Evolutionary conservation across 2,888 invertebrate genomes (phyloP).

Genomic region (Cantharis nigra): DNA sequence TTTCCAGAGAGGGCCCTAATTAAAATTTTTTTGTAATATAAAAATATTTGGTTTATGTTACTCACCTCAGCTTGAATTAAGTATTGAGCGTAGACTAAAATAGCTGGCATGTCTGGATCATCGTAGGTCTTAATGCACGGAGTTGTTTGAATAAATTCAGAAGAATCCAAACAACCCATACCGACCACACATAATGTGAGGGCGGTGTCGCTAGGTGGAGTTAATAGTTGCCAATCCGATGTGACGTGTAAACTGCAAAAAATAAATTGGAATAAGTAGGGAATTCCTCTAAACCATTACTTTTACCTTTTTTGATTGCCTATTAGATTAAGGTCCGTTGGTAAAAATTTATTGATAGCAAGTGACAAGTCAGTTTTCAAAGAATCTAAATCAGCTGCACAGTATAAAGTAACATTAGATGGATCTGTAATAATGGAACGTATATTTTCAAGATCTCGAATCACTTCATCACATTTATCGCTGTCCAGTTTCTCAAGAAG

Average conservation of each 20-base stretch:
- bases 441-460: slow-evolving; percentile 63
- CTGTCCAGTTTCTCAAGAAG: slow-evolving; percentile 64
- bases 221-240: slow-evolving; percentile 55
- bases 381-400: slow-evolving; percentile 72
- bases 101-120: slow-evolving; percentile 70
- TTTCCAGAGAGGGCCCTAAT: slow-evolving; percentile 85
- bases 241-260: slow-evolving; percentile 45
- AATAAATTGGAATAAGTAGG: background rate
- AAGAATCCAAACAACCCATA: slow-evolving; percentile 81
- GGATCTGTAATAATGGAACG: slow-evolving; percentile 64
- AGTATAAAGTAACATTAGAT: slow-evolving; percentile 69
- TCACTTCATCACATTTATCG: slow-evolving; percentile 57
- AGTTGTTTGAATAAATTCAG: slow-evolving; percentile 70
- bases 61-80: slow-evolving; percentile 81
- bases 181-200: slow-evolving; percentile 71
- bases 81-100: slow-evolving; percentile 82
- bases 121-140: slow-evolving; percentile 68
- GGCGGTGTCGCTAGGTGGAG: slow-evolving; percentile 48
- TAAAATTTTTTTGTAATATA: background rate
- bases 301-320: slow-evolving; percentile 20
- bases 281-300: background rate
- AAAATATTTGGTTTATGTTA: background rate
- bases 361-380: slow-evolving; percentile 59
- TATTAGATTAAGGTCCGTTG: slow-evolving; percentile 14
- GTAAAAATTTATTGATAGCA: slow-evolving; percentile 39